Evolutionary conservation across 2,888 invertebrate species (phyloP).

Genomic region (Pammene aurita): DNA sequence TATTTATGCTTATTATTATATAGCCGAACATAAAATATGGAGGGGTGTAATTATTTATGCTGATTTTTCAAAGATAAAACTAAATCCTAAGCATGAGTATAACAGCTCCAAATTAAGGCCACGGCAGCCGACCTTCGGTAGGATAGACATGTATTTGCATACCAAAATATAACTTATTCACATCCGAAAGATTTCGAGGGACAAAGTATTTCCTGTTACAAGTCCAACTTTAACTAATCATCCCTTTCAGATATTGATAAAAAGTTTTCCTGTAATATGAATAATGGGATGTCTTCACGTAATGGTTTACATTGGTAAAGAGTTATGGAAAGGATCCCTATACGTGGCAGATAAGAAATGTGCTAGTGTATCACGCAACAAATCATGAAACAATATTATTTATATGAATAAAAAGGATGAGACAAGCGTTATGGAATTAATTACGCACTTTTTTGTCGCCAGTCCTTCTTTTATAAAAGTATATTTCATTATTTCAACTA

Average conservation of each 20-base stretch:
- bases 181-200: constrained; percentile 27
- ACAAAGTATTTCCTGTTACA: constrained; percentile 33
- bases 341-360: constrained; percentile 41
- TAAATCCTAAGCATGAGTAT: too few species aligned
- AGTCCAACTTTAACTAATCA: constrained; percentile 39
- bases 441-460: constrained; percentile 12
- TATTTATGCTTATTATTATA: too few species aligned
- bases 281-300: constrained; percentile 30
- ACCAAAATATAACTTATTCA: constrained; percentile 14
- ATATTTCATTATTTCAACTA: too few species aligned
- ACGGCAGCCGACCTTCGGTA: constrained; percentile 15
- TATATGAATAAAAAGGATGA: not conserved
- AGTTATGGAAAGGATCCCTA: constrained; percentile 39
- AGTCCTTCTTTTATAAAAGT: too few species aligned
- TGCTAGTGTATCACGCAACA: constrained; percentile 32
- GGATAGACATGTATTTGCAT: constrained; percentile 30
- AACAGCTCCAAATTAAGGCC: not conserved
- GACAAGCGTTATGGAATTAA: constrained; percentile 20
- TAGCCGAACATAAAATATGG: too few species aligned
- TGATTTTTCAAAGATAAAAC: too few species aligned
- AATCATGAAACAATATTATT: constrained; percentile 29
- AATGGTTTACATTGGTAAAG: constrained; percentile 39
- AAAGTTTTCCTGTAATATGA: constrained; percentile 37
- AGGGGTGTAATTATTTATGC: too few species aligned
- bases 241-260: constrained; percentile 39